Evolutionary conservation across 2,888 invertebrate species (phyloP).

Genomic region (Caenorhabditis sp.): DNA sequence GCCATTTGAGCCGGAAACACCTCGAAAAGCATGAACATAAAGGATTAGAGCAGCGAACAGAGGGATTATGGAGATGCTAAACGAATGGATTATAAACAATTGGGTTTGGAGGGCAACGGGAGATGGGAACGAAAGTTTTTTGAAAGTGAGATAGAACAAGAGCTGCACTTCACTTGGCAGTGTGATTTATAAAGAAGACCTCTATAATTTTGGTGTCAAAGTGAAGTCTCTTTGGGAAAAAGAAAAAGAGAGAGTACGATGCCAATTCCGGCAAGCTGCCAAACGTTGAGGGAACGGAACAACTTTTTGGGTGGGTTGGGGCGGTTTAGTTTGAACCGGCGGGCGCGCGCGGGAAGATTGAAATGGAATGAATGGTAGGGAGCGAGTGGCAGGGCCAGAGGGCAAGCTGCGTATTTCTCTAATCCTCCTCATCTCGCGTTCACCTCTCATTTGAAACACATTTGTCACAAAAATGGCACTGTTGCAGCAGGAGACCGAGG

Average conservation of each 20-base stretch:
- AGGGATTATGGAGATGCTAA: constrained; percentile 36
- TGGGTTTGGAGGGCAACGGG: constrained; percentile 19
- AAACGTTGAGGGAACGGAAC: background rate
- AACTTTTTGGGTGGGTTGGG: background rate
- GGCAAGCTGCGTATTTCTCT: constrained; percentile 30
- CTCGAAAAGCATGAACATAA: constrained; percentile 24
- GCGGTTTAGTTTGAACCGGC: background rate
- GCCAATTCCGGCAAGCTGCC: background rate
- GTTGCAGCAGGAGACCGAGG: constrained; percentile 33
- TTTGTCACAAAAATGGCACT: constrained; percentile 62
- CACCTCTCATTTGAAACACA: constrained; percentile 33
- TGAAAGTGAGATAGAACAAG: background rate
- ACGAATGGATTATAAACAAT: constrained; percentile 47
- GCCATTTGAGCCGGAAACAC: constrained; percentile 21
- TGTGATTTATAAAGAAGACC: constrained; percentile 37
- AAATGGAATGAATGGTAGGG: constrained; percentile 36
- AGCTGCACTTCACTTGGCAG: constrained; percentile 12
- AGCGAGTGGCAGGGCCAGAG: constrained; percentile 16
- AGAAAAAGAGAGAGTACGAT: background rate
- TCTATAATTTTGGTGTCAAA: constrained; percentile 39
- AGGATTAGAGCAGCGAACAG: constrained; percentile 45
- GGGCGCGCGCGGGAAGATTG: constrained; percentile 41
- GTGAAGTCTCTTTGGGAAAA: constrained; percentile 1
- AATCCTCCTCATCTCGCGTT: constrained; percentile 21
- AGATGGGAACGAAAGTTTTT: constrained; percentile 8